Percentiles rank a stretch among this genome's conserved stretches.
phyloP scores from a whole-genome alignment of 2,888 invertebrate genomes.

The Catocala sponsa region DNA sequence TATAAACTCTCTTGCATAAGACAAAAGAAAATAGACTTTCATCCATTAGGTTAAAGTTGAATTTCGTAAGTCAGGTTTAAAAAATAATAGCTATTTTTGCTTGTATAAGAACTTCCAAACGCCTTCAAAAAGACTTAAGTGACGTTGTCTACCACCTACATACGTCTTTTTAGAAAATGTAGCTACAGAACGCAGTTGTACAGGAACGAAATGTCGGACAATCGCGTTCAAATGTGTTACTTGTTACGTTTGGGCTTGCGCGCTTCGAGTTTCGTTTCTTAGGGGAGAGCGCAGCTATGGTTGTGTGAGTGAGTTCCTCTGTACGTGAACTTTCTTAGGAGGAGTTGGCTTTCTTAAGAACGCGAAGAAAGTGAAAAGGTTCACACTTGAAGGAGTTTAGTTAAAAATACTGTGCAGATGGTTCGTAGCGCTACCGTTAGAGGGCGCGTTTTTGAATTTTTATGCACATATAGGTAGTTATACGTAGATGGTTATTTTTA shows the following conservation, averaged over 20 bases:
- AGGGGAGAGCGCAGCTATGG: slow-evolving; percentile 46
- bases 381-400: slow-evolving; percentile 81
- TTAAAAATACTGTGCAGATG: slow-evolving; percentile 75
- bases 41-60: accelerated
- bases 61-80: slow-evolving; percentile 20
- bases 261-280: slow-evolving; percentile 42
- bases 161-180: slow-evolving; percentile 49
- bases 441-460: slow-evolving; percentile 71
- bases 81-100: slow-evolving; percentile 54
- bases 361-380: slow-evolving; percentile 85
- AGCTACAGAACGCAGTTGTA: slow-evolving; percentile 10
- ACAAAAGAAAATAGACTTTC: slow-evolving; percentile 47
- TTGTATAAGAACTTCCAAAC: slow-evolving; percentile 32
- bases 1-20: slow-evolving; percentile 23
- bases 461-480: slow-evolving; percentile 12
- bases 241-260: slow-evolving; percentile 57
- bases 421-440: slow-evolving; percentile 69
- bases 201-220: slow-evolving; percentile 41
- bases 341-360: slow-evolving; percentile 84
- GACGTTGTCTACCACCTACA: slow-evolving; percentile 14
- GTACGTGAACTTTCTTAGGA: slow-evolving; percentile 80
- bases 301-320: slow-evolving; percentile 67
- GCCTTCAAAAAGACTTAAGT: slow-evolving; percentile 52
- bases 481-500: slow-evolving; percentile 26
- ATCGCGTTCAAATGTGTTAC: slow-evolving; percentile 16